Base-by-base conservation (phyloP, 2,797 vertebrate species). In the Melanotaenia nigrans region DNA sequence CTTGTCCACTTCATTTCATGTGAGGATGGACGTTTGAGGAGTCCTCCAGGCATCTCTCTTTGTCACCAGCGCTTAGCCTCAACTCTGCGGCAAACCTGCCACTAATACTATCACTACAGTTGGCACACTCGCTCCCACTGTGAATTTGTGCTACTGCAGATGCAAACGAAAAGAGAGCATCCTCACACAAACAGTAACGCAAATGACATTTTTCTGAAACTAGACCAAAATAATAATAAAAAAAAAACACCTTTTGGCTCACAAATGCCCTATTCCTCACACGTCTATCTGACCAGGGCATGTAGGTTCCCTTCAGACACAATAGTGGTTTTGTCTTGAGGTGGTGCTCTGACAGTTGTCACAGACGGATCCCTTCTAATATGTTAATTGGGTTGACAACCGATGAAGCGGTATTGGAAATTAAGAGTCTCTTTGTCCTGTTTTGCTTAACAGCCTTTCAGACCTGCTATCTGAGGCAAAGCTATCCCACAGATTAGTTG, bases 341-440 rank as follows among this genome's bases (percentile, higher is more conserved):
- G 88, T 90, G 85, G 89, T 83, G 88, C 86, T 86, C 89, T 85
- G 88, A 92, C 89, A 89, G 82, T 92, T 88, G 90, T 92, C 90
- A 89, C 85, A 75, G 78, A 85, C 84, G 82, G 91, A 89, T 89
- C 87, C 80, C 89, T 88, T 83, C 84, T 77, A 84, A 90, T 88
- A 83, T 89, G 88, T 82, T 93, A 92, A 93, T 93, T 84, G 87
- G 63, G 69, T 73, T 91, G 92, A 92, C 92, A 93, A 91, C 79
- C 87, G 83, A 89, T 47, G 62, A 79, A 81, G 77, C 87, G 56
- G 89, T 87, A 83, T 92, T 90, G 82, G 87, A 93, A 92, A 93
- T 92, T 87, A 92, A 90, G 87, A 84, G 77, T 84, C 79, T 77
- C 82, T 89, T 91, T 92, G 88, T 92, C 87, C 90, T 82, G 35